Conservation (phyloP, 2,113 vertebrate species). For the Pomatostomus ruficeps region DNA sequence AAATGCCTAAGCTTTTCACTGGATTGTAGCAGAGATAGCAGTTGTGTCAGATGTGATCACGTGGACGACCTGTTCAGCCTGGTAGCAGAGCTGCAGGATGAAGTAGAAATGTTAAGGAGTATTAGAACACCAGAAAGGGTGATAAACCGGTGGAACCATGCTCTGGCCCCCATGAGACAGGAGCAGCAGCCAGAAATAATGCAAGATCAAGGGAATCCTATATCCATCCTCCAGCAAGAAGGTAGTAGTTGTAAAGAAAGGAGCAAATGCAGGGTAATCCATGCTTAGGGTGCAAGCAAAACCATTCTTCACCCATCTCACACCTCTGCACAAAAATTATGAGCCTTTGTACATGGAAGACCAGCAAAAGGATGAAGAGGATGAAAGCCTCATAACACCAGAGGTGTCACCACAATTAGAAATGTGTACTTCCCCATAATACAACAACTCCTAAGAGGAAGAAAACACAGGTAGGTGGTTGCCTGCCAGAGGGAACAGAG, state of each 20-base stretch:
- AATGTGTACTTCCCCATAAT: neutral
- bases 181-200: neutral
- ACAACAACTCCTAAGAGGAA: neutral
- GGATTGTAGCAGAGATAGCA: neutral
- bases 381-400: neutral
- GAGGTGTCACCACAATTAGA: neutral
- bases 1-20: neutral
- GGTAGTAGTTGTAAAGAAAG: neutral
- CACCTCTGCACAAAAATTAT: neutral
- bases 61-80: neutral
- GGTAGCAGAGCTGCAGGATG: neutral
- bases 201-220: neutral
- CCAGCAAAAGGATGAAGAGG: neutral
- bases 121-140: neutral
- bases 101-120: neutral
- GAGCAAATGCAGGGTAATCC: neutral
- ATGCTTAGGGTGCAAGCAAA: neutral
- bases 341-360: neutral
- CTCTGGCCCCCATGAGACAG: neutral
- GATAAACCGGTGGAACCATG: neutral
- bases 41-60: neutral
- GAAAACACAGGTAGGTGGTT: neutral
- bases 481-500: neutral
- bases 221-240: neutral
- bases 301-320: fast-evolving